A percentile compares a stretch with the other conserved stretches of the same genome.
phyloP scores from a whole-genome alignment of 1,140 invertebrate genomes.

The Apis laboriosa region DNA sequence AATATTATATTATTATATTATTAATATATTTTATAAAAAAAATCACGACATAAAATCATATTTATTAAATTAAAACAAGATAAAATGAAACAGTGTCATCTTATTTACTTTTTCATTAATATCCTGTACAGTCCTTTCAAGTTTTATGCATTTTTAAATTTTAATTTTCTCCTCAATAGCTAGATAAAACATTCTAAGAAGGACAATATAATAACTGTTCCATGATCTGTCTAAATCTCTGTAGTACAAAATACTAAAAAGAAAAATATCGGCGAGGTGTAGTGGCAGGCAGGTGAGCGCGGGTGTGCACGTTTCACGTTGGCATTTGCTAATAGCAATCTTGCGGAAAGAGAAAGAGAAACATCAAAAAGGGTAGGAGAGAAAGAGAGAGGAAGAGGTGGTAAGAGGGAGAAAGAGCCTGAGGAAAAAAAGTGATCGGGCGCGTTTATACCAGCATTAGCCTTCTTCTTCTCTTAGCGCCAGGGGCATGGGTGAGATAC shows the following conservation, averaged over 20 bases:
- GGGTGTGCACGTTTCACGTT: constrained; percentile 63
- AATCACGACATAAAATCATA: no score
- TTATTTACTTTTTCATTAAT: no score
- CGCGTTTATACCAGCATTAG: constrained; percentile 68
- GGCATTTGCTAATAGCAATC: constrained; percentile 69
- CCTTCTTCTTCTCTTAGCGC: constrained; percentile 68
- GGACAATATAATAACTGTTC: neutral
- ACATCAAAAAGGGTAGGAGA: neutral
- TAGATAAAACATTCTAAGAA: no score
- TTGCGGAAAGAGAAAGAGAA: constrained; percentile 36
- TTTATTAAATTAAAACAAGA: no score
- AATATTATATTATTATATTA: no score
- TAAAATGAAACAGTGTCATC: no score
- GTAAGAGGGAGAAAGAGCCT: neutral
- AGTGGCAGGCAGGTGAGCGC: constrained; percentile 67
- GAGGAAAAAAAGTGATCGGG: constrained; percentile 49
- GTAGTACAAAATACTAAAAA: neutral
- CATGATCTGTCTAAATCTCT: neutral
- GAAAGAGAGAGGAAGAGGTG: neutral
- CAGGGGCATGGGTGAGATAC: constrained; percentile 68
- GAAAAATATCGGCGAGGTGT: constrained; percentile 55
- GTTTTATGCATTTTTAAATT: no score
- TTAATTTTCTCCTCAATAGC: no score
- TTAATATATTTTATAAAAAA: no score
- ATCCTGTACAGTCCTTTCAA: no score